Conservation (phyloP, 2,797 vertebrate genomes). For the Sebastes hopkinsi region DNA sequence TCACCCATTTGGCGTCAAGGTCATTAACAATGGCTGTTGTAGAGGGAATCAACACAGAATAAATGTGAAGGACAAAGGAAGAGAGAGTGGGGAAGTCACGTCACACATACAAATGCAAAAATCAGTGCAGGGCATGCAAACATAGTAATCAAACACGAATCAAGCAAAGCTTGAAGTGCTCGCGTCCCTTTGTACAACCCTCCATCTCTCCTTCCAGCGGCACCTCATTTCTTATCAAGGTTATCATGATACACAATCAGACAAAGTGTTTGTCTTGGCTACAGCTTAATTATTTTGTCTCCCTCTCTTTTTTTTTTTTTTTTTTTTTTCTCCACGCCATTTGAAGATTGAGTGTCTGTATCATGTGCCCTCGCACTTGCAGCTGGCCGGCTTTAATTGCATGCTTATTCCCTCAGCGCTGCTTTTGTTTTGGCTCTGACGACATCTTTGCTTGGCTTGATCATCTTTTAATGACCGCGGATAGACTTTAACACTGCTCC, state of each 20-base stretch:
- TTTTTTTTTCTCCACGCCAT: background rate
- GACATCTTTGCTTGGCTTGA: constrained; percentile 52
- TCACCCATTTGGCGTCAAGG: constrained; percentile 36
- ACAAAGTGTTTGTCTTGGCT: constrained; percentile 24
- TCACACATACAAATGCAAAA: constrained; percentile 11
- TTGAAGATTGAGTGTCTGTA: constrained; percentile 34
- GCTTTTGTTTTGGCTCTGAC: constrained; percentile 49
- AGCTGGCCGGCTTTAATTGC: constrained; percentile 60
- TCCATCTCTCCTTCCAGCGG: background rate
- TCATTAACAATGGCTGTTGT: constrained; percentile 1
- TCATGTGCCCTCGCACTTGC: constrained; percentile 30
- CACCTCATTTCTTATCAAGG: constrained; percentile 24
- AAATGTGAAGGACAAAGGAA: background rate
- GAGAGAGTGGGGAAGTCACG: background rate
- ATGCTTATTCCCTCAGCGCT: constrained; percentile 22
- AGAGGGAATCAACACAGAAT: background rate
- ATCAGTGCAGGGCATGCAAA: constrained; percentile 8
- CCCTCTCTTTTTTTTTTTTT: background rate
- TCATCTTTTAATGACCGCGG: constrained; percentile 62
- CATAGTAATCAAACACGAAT: constrained; percentile 7
- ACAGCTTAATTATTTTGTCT: constrained; percentile 23
- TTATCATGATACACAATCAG: constrained; percentile 33
- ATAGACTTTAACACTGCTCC: constrained; percentile 27
- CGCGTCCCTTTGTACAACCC: background rate
- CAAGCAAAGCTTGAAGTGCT: background rate